These are phyloP conservation scores for Jaculus jaculus DNA, from an alignment of 2,113 vertebrate species.

Conservation along the genomic window DNA sequence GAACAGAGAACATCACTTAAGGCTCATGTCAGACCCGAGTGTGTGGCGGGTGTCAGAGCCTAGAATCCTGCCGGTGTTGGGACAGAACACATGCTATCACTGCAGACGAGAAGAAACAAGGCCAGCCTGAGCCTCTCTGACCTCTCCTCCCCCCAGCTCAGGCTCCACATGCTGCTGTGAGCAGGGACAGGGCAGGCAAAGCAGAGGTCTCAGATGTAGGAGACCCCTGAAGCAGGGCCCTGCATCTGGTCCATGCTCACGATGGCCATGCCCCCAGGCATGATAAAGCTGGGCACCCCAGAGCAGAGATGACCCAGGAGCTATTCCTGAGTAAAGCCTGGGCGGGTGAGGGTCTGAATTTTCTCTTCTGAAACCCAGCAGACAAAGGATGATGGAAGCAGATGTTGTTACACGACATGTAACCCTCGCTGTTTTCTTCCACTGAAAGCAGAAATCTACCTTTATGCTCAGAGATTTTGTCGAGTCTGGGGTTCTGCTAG, in stretches of 20 bases:
- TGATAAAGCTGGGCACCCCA: background rate
- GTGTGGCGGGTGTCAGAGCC: background rate
- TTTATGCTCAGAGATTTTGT: background rate
- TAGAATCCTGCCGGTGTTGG: background rate
- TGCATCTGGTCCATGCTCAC: background rate
- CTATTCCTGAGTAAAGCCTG: background rate
- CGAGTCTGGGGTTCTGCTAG: background rate
- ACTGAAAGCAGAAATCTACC: conserved; percentile 6
- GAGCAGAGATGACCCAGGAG: background rate
- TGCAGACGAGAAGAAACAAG: background rate
- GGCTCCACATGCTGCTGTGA: background rate
- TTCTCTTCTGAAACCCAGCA: background rate
- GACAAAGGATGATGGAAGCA: background rate
- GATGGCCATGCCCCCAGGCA: background rate
- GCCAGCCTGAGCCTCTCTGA: background rate
- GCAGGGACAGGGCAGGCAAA: background rate
- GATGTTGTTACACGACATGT: background rate
- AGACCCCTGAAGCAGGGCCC: no score
- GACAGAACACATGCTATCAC: background rate
- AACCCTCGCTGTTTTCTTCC: background rate
- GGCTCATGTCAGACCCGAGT: background rate
- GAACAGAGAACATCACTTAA: background rate
- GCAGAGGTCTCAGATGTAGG: background rate
- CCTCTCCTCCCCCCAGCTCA: background rate
- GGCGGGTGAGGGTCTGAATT: background rate